Base-by-base conservation (phyloP, 2,113 vertebrate genomes). In the Crotalus tigris region DNA sequence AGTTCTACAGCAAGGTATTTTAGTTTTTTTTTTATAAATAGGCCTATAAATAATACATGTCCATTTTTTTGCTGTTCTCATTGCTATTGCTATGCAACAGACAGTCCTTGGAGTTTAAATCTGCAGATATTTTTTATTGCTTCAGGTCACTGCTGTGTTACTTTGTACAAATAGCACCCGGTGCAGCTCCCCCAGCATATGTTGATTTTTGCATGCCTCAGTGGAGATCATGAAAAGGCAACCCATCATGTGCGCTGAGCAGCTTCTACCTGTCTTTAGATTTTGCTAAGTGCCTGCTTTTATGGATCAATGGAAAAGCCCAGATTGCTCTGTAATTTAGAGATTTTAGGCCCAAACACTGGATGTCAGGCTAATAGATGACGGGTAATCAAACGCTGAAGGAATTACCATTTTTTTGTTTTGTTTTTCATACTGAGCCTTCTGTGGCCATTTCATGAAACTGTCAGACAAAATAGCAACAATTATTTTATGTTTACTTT, bases 31-130 rank as follows among this genome's bases (percentile, higher is more conserved):
- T 89, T 94, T 95, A 95, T 96, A 96, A 97, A 96, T 94, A 96
- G 87, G 46, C 93, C 95, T 93, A 95, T 97, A 97, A 97, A 97
- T 97, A 97, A 97, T 97, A 95, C 93, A 97, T 96, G 96, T 95
- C 93, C 95, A 94, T 95, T 97, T 64, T 49, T 97, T 95, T 96
- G 53, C 94, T 91, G 92, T 23, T 92, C 94, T 95, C 96, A 96
- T 96, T 96, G 94, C 94, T 94, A 97, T 96, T 97, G 96, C 96
- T 96, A 97, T 95, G 96, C 94, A 96, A 94, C 94, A 93, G 87
- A 94, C 61, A 94, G 85, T 93, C 95, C 94, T 96, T 89, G 93
- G 92, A 93, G 95, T 92, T 97, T 96, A 94, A 96, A 96, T 94
- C 94, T 96, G 95, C 75, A 97, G 96, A 91, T 97, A 93, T 95